These are phyloP conservation scores for Dryomyza anilis DNA, from an alignment of 2,888 invertebrate genomes.

Conservation along the genomic window DNA sequence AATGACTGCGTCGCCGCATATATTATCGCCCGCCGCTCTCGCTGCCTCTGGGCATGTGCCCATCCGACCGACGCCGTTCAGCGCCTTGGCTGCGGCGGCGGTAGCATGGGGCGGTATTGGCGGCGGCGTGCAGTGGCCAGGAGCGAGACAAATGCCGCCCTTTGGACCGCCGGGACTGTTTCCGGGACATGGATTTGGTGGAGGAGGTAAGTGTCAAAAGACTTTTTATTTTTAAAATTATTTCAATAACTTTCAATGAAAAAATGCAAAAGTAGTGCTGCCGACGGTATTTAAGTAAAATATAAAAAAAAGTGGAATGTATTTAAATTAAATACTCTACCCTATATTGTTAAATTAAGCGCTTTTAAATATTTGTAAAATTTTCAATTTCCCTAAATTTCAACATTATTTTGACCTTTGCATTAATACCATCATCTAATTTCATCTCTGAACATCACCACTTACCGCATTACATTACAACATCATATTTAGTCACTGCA, in stretches of 20 bases:
- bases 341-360: too few relatives aligned
- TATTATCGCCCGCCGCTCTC: constrained; percentile 55
- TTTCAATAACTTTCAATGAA: background rate
- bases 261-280: background rate
- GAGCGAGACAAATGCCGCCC: constrained; percentile 67
- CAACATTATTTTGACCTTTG: too few relatives aligned
- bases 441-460: too few relatives aligned
- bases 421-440: too few relatives aligned
- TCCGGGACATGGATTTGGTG: constrained; percentile 68
- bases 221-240: background rate
- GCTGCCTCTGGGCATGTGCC: constrained; percentile 66
- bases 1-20: constrained; percentile 49
- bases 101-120: constrained; percentile 70
- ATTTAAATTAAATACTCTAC: too few relatives aligned
- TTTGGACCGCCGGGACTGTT: constrained; percentile 69
- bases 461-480: too few relatives aligned
- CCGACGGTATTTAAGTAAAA: too few relatives aligned
- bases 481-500: too few relatives aligned
- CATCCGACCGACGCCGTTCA: constrained; percentile 79
- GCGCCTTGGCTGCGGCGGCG: constrained; percentile 75
- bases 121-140: constrained; percentile 66
- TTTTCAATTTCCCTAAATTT: too few relatives aligned
- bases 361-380: too few relatives aligned
- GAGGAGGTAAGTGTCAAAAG: constrained; percentile 62
- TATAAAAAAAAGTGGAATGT: too few relatives aligned